phyloP scores from a whole-genome alignment of 2,113 vertebrate genomes.

The Lasiurus cinereus region DNA sequence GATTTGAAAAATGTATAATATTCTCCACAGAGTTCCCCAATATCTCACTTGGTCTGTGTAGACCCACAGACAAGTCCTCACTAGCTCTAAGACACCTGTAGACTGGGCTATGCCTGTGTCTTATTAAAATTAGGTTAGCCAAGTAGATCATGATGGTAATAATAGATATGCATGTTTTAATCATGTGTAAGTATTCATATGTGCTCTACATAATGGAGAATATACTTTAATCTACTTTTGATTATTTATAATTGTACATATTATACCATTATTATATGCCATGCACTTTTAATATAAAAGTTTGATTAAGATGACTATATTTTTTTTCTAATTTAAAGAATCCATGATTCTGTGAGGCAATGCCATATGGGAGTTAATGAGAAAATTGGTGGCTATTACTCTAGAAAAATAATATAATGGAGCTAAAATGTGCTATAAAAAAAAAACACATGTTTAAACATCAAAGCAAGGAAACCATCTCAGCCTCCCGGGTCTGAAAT shows the following conservation, averaged over 20 bases:
- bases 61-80: background rate
- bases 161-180: background rate
- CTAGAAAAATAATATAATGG: background rate
- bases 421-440: background rate
- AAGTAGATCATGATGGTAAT: background rate
- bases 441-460: constrained; percentile 65
- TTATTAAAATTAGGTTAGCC: background rate
- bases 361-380: background rate
- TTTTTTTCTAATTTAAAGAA: background rate
- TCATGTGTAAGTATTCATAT: background rate
- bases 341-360: background rate
- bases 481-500: constrained; percentile 31
- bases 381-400: background rate
- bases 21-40: background rate
- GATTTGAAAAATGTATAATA: background rate
- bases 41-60: background rate
- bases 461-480: background rate
- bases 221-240: background rate
- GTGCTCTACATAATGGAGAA: background rate
- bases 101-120: background rate
- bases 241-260: background rate
- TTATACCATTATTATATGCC: background rate
- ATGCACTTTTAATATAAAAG: background rate
- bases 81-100: background rate
- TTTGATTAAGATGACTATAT: background rate